Percentiles rank a stretch among this genome's conserved stretches.
Evolutionary conservation across 2,113 vertebrate genomes (phyloP).

Genomic region (Chrysochloris asiatica): DNA sequence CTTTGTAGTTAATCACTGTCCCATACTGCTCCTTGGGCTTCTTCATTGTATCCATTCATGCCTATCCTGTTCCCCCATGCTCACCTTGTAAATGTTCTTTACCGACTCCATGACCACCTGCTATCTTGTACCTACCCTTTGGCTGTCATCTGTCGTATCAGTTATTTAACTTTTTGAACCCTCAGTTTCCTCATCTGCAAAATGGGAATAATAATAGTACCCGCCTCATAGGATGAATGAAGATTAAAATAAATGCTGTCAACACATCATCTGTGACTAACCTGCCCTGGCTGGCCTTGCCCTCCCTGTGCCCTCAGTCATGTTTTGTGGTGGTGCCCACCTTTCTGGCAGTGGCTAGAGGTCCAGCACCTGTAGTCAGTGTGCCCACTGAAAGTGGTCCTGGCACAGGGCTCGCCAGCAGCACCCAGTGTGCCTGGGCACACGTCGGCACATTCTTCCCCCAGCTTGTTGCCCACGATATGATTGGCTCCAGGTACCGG

Average conservation of each 20-base stretch:
- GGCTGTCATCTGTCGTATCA: neutral
- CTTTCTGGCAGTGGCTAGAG: conserved; percentile 88
- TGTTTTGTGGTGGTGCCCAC: conserved; percentile 68
- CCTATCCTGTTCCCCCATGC: neutral
- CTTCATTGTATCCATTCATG: neutral
- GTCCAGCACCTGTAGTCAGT: conserved; percentile 88
- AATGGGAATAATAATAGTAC: neutral
- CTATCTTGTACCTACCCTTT: neutral
- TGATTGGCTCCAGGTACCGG: conserved; percentile 78
- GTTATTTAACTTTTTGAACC: neutral
- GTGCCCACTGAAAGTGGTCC: conserved; percentile 80
- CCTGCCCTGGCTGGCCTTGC: neutral
- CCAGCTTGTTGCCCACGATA: conserved; percentile 86
- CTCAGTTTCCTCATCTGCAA: conserved; percentile 26
- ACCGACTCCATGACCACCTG: neutral
- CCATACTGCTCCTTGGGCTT: neutral
- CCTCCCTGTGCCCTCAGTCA: neutral
- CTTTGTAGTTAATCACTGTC: neutral
- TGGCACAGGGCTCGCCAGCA: conserved; percentile 80
- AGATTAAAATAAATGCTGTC: neutral
- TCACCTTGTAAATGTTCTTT: neutral
- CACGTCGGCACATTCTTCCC: conserved; percentile 85
- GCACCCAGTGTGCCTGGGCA: conserved; percentile 85
- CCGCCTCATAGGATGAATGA: neutral
- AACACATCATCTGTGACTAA: neutral